A percentile compares a stretch with the other conserved stretches of the same genome.
These are phyloP conservation scores for Malurus elegans DNA, from an alignment of 2,113 vertebrate genomes.

Conservation along the genomic window DNA sequence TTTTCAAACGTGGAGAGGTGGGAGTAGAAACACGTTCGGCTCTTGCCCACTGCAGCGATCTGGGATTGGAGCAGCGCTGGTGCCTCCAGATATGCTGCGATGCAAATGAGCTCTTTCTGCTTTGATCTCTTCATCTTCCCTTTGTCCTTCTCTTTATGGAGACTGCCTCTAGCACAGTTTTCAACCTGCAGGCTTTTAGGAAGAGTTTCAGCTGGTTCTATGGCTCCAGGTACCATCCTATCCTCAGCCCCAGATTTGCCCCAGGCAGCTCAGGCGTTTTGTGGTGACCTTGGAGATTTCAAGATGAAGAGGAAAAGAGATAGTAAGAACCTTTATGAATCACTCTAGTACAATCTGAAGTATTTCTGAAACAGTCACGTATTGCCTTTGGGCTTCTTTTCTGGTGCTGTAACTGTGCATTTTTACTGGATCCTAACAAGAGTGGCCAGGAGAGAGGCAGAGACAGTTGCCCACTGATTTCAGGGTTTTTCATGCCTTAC, in stretches of 20 bases:
- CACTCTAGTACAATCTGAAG: slow-evolving; percentile 28
- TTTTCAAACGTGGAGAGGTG: slow-evolving; percentile 45
- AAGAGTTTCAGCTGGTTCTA: slow-evolving; percentile 11
- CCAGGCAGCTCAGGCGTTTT: slow-evolving; percentile 9
- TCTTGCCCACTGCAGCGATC: slow-evolving; percentile 17
- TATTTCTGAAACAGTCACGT: slow-evolving; percentile 33
- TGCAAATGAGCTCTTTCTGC: slow-evolving; percentile 20
- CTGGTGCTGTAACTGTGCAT: not conserved
- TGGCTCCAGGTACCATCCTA: not conserved
- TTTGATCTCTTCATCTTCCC: slow-evolving; percentile 58
- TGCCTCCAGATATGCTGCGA: slow-evolving; percentile 50
- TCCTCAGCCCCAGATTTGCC: not conserved
- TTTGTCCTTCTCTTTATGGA: slow-evolving; percentile 36
- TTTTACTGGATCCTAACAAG: not conserved
- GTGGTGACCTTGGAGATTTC: slow-evolving; percentile 49
- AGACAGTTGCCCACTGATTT: not conserved
- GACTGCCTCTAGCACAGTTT: not conserved
- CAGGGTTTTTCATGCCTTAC: not conserved
- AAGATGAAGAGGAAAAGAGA: slow-evolving; percentile 46
- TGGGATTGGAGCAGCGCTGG: not conserved
- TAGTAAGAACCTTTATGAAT: slow-evolving; percentile 56
- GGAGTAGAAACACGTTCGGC: slow-evolving; percentile 47
- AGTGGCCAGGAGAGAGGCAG: slow-evolving; percentile 12
- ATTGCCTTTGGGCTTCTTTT: slow-evolving; percentile 37
- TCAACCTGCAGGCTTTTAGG: slow-evolving; percentile 39